A percentile compares a stretch with the other conserved stretches of the same genome.
These are phyloP conservation scores for Falco biarmicus DNA, from an alignment of 2,797 vertebrate genomes.

Conservation along the genomic window DNA sequence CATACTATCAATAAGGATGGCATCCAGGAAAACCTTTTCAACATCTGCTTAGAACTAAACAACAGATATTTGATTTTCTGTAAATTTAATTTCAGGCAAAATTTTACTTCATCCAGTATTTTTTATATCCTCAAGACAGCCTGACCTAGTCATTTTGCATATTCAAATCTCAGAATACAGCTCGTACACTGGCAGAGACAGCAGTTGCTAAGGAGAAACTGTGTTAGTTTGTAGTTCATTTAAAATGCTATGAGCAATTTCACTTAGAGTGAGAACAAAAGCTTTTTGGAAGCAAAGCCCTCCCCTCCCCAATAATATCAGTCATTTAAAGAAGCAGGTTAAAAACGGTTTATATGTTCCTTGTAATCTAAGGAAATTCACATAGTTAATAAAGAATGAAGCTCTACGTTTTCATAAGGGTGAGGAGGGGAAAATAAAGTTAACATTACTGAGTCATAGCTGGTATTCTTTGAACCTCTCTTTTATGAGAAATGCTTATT, in stretches of 20 bases:
- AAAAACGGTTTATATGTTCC: neutral
- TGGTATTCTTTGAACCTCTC: neutral
- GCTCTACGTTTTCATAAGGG: neutral
- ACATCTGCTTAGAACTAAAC: conserved; percentile 78
- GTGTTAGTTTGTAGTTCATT: neutral
- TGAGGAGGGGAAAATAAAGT: neutral
- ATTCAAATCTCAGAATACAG: conserved; percentile 45
- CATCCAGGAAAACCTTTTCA: conserved; percentile 76
- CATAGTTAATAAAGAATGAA: neutral
- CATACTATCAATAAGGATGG: conserved; percentile 68
- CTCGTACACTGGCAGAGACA: neutral
- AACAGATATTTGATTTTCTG: conserved; percentile 72
- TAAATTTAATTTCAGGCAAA: conserved; percentile 75
- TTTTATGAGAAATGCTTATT: neutral
- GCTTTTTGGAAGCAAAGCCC: neutral
- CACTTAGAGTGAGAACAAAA: neutral
- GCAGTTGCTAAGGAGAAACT: conserved; percentile 29
- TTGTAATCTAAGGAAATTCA: neutral
- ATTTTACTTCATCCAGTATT: conserved; percentile 66
- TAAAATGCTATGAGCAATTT: neutral
- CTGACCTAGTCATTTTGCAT: conserved; percentile 65
- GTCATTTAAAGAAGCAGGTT: neutral
- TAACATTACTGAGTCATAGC: neutral
- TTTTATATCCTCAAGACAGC: conserved; percentile 61
- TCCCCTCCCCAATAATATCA: neutral